These are phyloP conservation scores for Mesorhabditis spiculigera DNA, from an alignment of 2,888 invertebrate species.

Conservation along the genomic window DNA sequence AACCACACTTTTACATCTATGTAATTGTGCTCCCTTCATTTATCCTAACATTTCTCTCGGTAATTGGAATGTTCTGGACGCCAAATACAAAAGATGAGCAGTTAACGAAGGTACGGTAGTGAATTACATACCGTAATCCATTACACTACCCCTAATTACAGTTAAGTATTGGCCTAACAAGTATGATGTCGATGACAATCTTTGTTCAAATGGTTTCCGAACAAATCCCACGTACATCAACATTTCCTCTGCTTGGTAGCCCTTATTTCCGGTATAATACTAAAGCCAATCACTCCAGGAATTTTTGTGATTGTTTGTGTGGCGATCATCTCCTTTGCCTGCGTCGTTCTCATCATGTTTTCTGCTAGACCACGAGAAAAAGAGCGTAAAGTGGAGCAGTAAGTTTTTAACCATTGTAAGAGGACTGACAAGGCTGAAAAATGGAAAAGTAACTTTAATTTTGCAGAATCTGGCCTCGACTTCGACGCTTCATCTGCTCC, in stretches of 20 bases:
- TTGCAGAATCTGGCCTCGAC: neutral
- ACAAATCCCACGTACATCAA: slow-evolving; percentile 3
- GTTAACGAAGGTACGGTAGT: neutral
- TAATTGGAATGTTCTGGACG: slow-evolving; percentile 1
- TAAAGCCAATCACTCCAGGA: neutral
- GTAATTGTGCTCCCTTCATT: neutral
- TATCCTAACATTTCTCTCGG: slow-evolving; percentile 4
- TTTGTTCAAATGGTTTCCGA: slow-evolving; percentile 6
- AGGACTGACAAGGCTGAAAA: neutral
- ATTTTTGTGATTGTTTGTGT: neutral
- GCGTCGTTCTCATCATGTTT: slow-evolving; percentile 1
- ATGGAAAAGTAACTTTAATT: too few relatives aligned
- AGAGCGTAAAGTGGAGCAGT: neutral
- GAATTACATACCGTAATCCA: neutral
- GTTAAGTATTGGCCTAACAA: slow-evolving; percentile 4
- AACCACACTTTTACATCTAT: neutral
- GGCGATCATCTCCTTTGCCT: neutral
- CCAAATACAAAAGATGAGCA: neutral
- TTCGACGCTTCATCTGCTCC: neutral
- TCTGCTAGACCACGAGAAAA: neutral
- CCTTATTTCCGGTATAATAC: neutral
- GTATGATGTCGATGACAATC: slow-evolving; percentile 3
- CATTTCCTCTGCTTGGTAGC: neutral
- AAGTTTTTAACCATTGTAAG: neutral
- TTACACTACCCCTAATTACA: neutral